Evolutionary conservation across 2,888 invertebrate genomes (phyloP).

Genomic region (Drosophila lutescens): DNA sequence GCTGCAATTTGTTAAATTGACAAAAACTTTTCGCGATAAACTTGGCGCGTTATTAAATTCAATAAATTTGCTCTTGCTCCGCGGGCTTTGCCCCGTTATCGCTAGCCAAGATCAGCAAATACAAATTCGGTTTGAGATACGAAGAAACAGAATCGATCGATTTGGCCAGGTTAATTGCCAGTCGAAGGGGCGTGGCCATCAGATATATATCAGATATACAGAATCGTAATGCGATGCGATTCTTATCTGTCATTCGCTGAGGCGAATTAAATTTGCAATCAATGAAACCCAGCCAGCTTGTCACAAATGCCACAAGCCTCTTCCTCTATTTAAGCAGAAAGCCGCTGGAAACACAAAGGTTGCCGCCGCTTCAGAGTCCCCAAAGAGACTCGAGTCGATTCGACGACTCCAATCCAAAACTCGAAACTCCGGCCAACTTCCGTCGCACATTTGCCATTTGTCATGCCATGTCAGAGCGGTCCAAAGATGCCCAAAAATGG

Average conservation of each 20-base stretch:
- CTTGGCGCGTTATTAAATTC: constrained; percentile 79
- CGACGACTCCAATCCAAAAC: constrained; percentile 4
- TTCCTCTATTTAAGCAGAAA: constrained; percentile 27
- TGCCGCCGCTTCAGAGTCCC: constrained; percentile 17
- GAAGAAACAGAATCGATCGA: constrained; percentile 47
- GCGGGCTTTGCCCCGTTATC: constrained; percentile 37
- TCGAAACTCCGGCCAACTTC: constrained; percentile 49
- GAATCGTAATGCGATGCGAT: constrained; percentile 26
- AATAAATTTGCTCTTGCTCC: constrained; percentile 60
- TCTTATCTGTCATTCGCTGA: constrained; percentile 43
- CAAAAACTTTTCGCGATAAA: constrained; percentile 79
- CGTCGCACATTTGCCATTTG: constrained; percentile 77
- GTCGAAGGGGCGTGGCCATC: constrained; percentile 29
- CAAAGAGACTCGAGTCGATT: not conserved
- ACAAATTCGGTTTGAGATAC: constrained; percentile 77
- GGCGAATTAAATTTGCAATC: constrained; percentile 54
- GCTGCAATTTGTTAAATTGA: constrained; percentile 77
- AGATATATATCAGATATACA: not conserved
- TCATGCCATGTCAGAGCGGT: constrained; percentile 63
- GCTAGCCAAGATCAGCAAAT: constrained; percentile 67
- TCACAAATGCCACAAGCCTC: constrained; percentile 48
- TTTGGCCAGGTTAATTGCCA: constrained; percentile 63
- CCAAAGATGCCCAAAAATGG: constrained; percentile 68
- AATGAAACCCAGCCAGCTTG: constrained; percentile 63
- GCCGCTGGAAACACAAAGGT: constrained; percentile 7